phyloP scores from a whole-genome alignment of 1,140 invertebrate genomes.

The Trissolcus basalis region DNA sequence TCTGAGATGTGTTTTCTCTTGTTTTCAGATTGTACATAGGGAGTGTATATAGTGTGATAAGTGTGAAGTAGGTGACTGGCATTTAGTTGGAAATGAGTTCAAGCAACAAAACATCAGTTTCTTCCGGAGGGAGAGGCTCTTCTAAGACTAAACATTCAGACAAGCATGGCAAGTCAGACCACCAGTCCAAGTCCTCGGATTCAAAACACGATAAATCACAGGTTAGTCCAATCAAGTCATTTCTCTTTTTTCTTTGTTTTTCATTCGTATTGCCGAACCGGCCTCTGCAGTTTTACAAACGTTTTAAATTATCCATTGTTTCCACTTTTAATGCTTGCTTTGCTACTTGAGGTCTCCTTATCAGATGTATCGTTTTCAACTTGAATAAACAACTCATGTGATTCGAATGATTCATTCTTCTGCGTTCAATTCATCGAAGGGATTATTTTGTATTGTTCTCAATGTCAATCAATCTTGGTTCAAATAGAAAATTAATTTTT shows the following conservation, averaged over 20 bases:
- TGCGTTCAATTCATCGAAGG: too few species aligned
- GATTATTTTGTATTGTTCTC: too few species aligned
- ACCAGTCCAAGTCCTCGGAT: constrained; percentile 72
- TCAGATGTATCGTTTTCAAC: too few species aligned
- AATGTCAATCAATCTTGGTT: too few species aligned
- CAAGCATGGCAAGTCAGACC: constrained; percentile 73
- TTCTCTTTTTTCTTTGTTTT: constrained; percentile 1
- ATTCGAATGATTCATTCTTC: too few species aligned
- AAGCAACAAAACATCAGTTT: constrained; percentile 72
- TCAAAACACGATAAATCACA: constrained; percentile 74
- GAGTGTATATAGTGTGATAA: constrained; percentile 76
- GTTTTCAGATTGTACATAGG: constrained; percentile 77
- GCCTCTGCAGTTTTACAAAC: not conserved
- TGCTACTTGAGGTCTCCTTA: too few species aligned
- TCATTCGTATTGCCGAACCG: not conserved
- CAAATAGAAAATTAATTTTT: too few species aligned
- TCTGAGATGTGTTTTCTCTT: constrained; percentile 7
- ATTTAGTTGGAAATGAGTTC: constrained; percentile 74
- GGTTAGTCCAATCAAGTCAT: constrained; percentile 51
- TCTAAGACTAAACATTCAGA: constrained; percentile 71
- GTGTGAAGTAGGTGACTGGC: constrained; percentile 67
- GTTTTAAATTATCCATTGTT: not conserved
- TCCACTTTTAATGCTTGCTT: too few species aligned
- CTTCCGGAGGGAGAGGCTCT: constrained; percentile 70
- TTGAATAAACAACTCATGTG: too few species aligned